A percentile compares a stretch with the other conserved stretches of the same genome.
These are phyloP conservation scores for Apodemus agrarius DNA, from an alignment of 2,797 vertebrate species.

Conservation along the genomic window DNA sequence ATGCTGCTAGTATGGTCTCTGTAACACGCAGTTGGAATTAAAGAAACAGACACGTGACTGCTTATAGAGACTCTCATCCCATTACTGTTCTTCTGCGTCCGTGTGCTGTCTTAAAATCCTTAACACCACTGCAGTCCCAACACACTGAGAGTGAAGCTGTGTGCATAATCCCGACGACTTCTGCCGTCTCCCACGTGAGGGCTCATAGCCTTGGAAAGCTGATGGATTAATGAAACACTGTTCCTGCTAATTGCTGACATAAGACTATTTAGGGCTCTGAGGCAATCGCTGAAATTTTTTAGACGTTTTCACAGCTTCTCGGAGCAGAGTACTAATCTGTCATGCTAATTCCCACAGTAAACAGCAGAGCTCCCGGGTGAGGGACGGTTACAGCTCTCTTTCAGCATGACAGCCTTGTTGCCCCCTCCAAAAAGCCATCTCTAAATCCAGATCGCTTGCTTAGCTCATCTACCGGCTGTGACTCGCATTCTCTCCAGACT, in stretches of 20 bases:
- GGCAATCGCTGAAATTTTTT: constrained; percentile 83
- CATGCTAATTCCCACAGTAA: constrained; percentile 85
- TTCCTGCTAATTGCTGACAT: constrained; percentile 93
- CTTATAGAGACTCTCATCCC: constrained; percentile 43
- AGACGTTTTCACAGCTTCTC: constrained; percentile 81
- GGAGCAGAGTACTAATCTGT: constrained; percentile 83
- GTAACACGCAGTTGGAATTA: not conserved
- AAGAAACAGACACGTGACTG: not conserved
- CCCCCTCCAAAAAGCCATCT: constrained; percentile 20
- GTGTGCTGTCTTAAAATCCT: constrained; percentile 72
- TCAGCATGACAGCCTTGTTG: not conserved
- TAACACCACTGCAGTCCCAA: constrained; percentile 74
- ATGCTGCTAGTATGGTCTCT: fast-evolving
- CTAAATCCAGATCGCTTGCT: constrained; percentile 36
- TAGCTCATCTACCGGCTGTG: not conserved
- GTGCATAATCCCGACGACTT: constrained; percentile 86
- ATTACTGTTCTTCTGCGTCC: not conserved
- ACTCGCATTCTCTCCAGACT: not conserved
- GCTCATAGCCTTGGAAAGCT: constrained; percentile 86
- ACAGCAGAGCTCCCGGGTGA: constrained; percentile 56
- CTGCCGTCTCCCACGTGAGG: constrained; percentile 88
- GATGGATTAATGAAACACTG: constrained; percentile 92
- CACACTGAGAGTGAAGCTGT: constrained; percentile 65
- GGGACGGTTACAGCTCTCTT: constrained; percentile 47
- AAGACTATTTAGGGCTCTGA: constrained; percentile 86